These are phyloP conservation scores for Drosophila limbata DNA, from an alignment of 2,888 invertebrate species.

Conservation along the genomic window DNA sequence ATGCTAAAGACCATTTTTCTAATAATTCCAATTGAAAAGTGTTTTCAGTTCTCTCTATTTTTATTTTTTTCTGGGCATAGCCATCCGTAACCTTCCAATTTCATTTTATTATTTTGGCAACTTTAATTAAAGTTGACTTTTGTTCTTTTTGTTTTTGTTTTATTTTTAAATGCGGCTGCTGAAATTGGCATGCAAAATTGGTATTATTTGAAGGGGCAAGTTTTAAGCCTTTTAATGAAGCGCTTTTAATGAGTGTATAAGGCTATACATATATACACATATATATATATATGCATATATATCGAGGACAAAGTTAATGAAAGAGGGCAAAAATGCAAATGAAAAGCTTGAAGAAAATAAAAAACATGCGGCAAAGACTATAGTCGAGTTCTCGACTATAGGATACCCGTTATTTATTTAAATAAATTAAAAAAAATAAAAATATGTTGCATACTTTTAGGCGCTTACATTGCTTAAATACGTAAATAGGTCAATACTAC, in stretches of 20 bases:
- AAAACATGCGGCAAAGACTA: not conserved
- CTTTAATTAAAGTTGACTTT: conserved; percentile 40
- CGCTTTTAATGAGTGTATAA: conserved; percentile 53
- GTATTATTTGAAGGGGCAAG: conserved; percentile 48
- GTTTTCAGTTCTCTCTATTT: not conserved
- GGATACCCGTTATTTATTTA: too few relatives aligned
- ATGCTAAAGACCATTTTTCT: conserved; percentile 20
- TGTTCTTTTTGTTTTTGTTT: conserved; percentile 13
- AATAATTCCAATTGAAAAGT: conserved; percentile 9
- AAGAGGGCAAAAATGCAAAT: conserved; percentile 53
- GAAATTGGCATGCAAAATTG: conserved; percentile 33
- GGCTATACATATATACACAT: not conserved
- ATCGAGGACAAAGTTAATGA: conserved; percentile 55
- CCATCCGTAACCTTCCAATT: conserved; percentile 26
- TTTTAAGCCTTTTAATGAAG: conserved; percentile 72
- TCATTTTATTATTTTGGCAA: conserved; percentile 27
- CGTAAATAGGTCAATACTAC: too few relatives aligned
- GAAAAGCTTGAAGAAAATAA: conserved; percentile 25
- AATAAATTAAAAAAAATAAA: too few relatives aligned
- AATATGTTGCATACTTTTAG: too few relatives aligned
- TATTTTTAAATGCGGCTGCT: conserved; percentile 27
- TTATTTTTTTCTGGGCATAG: not conserved
- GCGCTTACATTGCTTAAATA: too few relatives aligned
- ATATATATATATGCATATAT: conserved; percentile 6
- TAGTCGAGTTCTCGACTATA: too few relatives aligned